phyloP scores from a whole-genome alignment of 2,113 vertebrate species.

The Rhinolophus ferrumequinum region DNA sequence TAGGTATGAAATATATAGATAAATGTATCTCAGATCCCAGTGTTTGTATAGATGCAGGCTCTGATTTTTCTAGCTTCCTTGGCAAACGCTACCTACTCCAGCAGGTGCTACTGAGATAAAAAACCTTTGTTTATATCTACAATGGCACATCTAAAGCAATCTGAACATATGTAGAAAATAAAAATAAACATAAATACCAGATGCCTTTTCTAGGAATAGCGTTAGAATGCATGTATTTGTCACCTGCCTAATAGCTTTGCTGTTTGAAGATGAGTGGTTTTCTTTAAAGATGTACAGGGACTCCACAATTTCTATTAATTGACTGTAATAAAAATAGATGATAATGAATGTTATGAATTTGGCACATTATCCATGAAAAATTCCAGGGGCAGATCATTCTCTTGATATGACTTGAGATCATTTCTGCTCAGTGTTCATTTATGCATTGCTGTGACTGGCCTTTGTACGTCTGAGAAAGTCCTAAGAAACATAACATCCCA shows the following conservation, averaged over 20 bases:
- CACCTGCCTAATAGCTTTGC: neutral
- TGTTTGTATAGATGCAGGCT: neutral
- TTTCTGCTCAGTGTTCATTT: neutral
- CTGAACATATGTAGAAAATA: neutral
- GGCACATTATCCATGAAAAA: neutral
- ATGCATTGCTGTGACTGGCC: neutral
- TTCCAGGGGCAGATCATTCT: neutral
- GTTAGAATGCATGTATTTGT: neutral
- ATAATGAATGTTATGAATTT: neutral
- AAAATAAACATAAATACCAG: slow-evolving; percentile 51
- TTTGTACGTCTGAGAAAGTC: neutral
- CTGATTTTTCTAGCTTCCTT: neutral
- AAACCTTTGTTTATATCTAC: neutral
- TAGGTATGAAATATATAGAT: neutral
- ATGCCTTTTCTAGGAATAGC: neutral
- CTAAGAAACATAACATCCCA: neutral
- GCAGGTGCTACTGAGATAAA: neutral
- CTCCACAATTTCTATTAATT: neutral
- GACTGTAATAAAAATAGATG: neutral
- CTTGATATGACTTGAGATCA: neutral
- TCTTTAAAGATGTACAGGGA: neutral
- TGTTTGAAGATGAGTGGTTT: neutral
- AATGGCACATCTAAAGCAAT: neutral
- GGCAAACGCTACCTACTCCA: neutral
- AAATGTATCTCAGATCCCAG: neutral